Evolutionary conservation across 2,797 vertebrate genomes (phyloP).

Genomic region (Pseudopleuronectes americanus): DNA sequence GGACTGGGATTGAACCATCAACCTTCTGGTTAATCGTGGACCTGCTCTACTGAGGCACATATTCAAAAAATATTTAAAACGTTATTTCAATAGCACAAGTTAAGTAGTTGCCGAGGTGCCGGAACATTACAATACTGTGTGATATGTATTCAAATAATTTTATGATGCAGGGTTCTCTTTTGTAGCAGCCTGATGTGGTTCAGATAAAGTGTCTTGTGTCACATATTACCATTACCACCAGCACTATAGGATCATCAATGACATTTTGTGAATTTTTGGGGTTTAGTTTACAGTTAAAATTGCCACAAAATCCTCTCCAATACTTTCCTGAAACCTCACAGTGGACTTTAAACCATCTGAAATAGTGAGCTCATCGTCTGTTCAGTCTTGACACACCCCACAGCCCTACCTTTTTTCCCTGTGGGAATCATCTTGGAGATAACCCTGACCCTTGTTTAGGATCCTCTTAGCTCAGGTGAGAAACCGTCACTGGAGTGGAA

Average conservation of each 20-base stretch:
- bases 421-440: not conserved
- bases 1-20: too few relatives aligned
- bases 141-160: too few relatives aligned
- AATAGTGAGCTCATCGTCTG: too few relatives aligned
- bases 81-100: too few relatives aligned
- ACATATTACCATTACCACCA: not conserved
- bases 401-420: not conserved
- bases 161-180: too few relatives aligned
- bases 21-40: too few relatives aligned
- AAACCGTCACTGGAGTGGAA: slow-evolving; percentile 22
- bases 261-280: not conserved
- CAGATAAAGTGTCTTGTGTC: slow-evolving; percentile 1
- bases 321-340: not conserved
- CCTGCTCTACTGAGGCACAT: too few relatives aligned
- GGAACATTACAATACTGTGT: too few relatives aligned
- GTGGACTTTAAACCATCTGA: not conserved
- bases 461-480: slow-evolving; percentile 29
- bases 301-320: not conserved
- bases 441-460: slow-evolving; percentile 23
- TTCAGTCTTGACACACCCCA: not conserved
- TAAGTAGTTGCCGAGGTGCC: too few relatives aligned
- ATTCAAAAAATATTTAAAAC: too few relatives aligned
- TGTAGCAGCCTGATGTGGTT: not conserved
- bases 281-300: not conserved
- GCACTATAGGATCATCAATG: not conserved